These are phyloP conservation scores for Sterna hirundo DNA, from an alignment of 2,113 vertebrate genomes.

Conservation along the genomic window DNA sequence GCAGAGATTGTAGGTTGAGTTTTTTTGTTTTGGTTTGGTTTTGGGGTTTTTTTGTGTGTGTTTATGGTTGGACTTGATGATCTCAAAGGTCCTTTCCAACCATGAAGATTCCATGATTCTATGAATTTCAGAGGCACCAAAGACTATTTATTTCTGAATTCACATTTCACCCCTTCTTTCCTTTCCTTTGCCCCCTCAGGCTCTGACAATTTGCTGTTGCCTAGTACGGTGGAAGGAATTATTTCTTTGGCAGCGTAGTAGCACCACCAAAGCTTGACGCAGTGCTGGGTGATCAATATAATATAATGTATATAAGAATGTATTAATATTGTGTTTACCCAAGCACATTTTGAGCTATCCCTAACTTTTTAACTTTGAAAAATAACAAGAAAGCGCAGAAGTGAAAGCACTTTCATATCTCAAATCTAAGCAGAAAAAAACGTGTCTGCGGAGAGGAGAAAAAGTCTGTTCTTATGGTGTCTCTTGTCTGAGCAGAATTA, in stretches of 20 bases:
- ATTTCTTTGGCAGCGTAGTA: background rate
- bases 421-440: background rate
- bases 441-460: background rate
- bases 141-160: background rate
- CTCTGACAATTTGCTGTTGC: background rate
- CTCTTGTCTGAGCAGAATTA: slow-evolving; percentile 38
- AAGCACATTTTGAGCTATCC: background rate
- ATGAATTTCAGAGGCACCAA: background rate
- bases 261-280: background rate
- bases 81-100: no score
- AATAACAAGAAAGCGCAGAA: background rate
- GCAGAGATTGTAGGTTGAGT: no score
- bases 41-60: no score
- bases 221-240: background rate
- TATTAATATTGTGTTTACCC: background rate
- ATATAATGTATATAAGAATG: background rate
- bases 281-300: background rate
- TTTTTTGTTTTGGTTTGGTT: no score
- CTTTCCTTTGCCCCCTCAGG: background rate
- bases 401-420: background rate
- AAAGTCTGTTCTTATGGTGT: background rate
- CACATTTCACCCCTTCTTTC: background rate
- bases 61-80: no score
- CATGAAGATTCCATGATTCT: no score
- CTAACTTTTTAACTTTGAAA: background rate